phyloP scores from a whole-genome alignment of 2,888 invertebrate genomes.

The Nymphalis urticae region DNA sequence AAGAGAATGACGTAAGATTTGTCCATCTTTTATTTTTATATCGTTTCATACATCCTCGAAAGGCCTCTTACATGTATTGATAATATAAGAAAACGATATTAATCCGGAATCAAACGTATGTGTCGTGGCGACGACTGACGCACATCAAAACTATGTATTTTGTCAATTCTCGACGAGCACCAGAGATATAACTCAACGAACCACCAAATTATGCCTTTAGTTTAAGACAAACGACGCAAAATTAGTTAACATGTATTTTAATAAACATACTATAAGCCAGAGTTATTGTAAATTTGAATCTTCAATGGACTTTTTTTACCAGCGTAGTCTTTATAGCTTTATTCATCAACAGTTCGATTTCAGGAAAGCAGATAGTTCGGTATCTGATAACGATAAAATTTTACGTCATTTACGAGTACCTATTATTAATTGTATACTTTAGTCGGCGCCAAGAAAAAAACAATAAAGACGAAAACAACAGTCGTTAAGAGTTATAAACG shows the following conservation, averaged over 20 bases:
- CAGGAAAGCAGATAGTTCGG: background rate
- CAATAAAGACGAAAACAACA: background rate
- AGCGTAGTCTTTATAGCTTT: background rate
- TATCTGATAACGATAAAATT: background rate
- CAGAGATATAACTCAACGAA: background rate
- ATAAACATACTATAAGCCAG: too few species aligned
- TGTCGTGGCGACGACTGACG: constrained; percentile 16
- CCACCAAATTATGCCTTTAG: background rate
- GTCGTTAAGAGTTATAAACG: background rate
- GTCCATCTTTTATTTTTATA: constrained; percentile 8
- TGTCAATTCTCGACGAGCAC: background rate
- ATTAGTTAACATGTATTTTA: background rate
- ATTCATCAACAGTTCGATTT: background rate
- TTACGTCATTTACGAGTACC: background rate
- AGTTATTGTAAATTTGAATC: background rate
- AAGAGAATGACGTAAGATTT: constrained; percentile 22
- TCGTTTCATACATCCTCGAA: constrained; percentile 34
- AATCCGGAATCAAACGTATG: constrained; percentile 28
- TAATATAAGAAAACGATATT: constrained; percentile 41
- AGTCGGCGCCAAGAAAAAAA: background rate
- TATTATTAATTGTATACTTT: background rate
- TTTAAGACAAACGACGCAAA: background rate
- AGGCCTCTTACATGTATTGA: constrained; percentile 46
- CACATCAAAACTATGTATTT: constrained; percentile 21
- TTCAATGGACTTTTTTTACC: constrained; percentile 1